A percentile compares a stretch with the other conserved stretches of the same genome.
These are phyloP conservation scores for Erythrolamprus reginae DNA, from an alignment of 2,113 vertebrate species.

Conservation along the genomic window DNA sequence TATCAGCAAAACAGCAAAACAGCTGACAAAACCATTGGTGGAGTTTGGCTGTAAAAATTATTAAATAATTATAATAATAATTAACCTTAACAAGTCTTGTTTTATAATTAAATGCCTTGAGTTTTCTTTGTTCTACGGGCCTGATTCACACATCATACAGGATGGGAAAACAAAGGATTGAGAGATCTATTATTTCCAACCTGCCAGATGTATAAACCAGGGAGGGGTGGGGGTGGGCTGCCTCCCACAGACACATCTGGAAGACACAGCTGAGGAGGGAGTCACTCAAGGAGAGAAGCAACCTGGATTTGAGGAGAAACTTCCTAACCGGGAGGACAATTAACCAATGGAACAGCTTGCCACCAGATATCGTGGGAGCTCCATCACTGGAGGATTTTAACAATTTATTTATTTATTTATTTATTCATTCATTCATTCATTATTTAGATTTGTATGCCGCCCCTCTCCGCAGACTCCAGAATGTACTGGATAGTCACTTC, in stretches of 20 bases:
- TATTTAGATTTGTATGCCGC: no score
- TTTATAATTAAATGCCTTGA: neutral
- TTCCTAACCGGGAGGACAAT: neutral
- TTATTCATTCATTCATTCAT: no score
- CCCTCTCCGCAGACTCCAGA: no score
- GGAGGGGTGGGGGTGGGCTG: neutral
- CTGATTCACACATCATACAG: neutral
- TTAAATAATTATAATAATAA: neutral
- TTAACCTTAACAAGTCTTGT: neutral
- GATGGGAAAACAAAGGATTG: neutral
- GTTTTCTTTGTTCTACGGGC: neutral
- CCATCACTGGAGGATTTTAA: no score
- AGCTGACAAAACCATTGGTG: neutral
- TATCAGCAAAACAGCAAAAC: neutral
- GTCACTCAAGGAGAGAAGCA: neutral
- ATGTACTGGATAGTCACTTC: no score
- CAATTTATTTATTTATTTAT: no score
- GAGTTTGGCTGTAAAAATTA: neutral
- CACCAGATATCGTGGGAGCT: no score
- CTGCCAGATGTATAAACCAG: neutral
- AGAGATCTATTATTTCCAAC: neutral
- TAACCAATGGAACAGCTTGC: no score
- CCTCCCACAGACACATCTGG: neutral
- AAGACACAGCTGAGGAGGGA: neutral
- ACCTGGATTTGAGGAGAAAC: neutral